Percentiles rank a stretch among this genome's conserved stretches.
These are phyloP conservation scores for Caenorhabditis sp. DNA, from an alignment of 2,888 invertebrate species.

Conservation along the genomic window DNA sequence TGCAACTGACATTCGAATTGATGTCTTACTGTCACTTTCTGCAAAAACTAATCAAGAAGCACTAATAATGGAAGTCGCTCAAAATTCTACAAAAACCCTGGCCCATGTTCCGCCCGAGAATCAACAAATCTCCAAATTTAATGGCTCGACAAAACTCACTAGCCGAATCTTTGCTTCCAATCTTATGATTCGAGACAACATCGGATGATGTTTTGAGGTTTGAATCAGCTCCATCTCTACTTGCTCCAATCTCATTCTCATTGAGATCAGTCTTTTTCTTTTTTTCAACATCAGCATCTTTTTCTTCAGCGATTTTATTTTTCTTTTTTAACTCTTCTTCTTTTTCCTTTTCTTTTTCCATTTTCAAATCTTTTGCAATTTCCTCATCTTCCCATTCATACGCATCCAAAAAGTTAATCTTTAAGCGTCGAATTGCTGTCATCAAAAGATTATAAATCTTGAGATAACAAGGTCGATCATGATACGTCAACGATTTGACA, in stretches of 20 bases:
- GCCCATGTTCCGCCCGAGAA: no score
- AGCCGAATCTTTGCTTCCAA: neutral
- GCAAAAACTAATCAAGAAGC: neutral
- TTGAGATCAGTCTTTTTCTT: conserved; percentile 8
- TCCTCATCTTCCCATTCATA: conserved; percentile 45
- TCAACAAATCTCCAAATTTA: no score
- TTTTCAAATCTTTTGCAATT: conserved; percentile 25
- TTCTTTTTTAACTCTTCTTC: conserved; percentile 6
- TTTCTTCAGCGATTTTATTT: neutral
- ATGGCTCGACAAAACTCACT: no score
- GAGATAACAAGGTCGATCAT: conserved; percentile 25
- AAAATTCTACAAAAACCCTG: no score
- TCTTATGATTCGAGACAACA: neutral
- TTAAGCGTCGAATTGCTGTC: conserved; percentile 21
- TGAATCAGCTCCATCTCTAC: neutral
- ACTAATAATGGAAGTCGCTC: no score
- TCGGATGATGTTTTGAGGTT: neutral
- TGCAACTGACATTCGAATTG: neutral
- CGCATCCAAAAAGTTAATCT: conserved; percentile 41
- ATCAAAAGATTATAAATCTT: conserved; percentile 38
- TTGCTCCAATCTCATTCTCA: conserved; percentile 8
- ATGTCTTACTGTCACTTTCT: neutral
- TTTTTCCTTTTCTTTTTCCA: conserved; percentile 21
- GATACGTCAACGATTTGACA: conserved; percentile 22
- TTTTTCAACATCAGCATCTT: neutral